Percentiles rank a stretch among this genome's conserved stretches.
These are phyloP conservation scores for Rhinolophus sinicus DNA, from an alignment of 2,113 vertebrate species.

Conservation along the genomic window DNA sequence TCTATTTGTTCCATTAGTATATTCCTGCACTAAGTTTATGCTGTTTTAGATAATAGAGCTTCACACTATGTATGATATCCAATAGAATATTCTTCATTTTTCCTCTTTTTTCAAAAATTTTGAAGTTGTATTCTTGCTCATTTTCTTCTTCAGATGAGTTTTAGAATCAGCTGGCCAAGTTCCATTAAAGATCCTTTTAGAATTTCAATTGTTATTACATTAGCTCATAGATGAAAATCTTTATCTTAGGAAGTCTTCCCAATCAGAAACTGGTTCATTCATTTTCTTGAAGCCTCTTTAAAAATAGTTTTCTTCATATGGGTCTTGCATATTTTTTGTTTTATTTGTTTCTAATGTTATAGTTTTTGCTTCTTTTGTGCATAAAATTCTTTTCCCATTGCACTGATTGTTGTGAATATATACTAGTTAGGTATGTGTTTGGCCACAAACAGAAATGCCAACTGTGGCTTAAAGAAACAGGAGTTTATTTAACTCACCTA, in stretches of 20 bases:
- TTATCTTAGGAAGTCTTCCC: conserved; percentile 20
- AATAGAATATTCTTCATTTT: not conserved
- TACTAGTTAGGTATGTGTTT: not conserved
- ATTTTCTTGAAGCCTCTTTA: conserved; percentile 28
- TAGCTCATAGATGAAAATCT: not conserved
- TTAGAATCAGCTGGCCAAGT: not conserved
- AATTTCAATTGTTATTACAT: not conserved
- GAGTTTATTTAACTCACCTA: not conserved
- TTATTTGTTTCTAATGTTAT: conserved; percentile 9
- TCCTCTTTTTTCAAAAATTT: not conserved
- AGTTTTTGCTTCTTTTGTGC: not conserved
- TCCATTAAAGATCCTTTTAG: not conserved
- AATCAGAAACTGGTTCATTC: not conserved
- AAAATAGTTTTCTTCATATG: not conserved
- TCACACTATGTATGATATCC: not conserved
- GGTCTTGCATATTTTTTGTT: not conserved
- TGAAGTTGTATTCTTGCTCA: not conserved
- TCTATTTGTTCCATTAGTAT: not conserved
- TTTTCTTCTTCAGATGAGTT: not conserved
- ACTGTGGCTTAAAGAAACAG: not conserved
- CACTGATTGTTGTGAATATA: not conserved
- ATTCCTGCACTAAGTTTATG: not conserved
- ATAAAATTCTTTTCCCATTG: not conserved
- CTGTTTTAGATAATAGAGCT: conserved; percentile 18
- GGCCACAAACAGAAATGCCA: not conserved